Evolutionary conservation across 2,797 vertebrate species (phyloP), one percentile per base, ranked within the genome.

Genomic region (Morus bassanus): DNA sequence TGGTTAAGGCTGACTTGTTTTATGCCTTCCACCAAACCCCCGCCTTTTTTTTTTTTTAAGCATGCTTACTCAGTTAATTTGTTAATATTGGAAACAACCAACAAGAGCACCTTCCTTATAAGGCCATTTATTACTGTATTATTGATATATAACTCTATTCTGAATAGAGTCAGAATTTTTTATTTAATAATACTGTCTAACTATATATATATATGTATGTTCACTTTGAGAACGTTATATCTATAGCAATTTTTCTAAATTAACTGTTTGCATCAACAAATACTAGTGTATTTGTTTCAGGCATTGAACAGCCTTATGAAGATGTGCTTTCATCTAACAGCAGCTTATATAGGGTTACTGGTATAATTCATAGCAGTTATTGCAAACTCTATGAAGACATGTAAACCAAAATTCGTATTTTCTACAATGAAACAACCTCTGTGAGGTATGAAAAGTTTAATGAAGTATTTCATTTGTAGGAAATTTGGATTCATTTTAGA

Each of bases 301-400:
- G 25, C 59, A 85, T 5, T 21, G 31, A 92, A 91, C 68, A 95
- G 96, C 96, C 94, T 97, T 95, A 97, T 94, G 76, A 96, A 95
- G 95, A 96, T 2, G 87, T 89, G 94, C 93, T 94, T 80, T 27
- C 50, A 68, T n/a, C 91, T 95, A 92, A 76, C 25, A 96, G 93
- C 95, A 97, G 96, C 97, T 97, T 98, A 98, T 94, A 95, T 97
- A 96, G 97, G 97, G 97, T 94, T 91, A 96, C 88, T 69, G 90
- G 35, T 7, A 80, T 8, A 57, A 24, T 22, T 43, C 46, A 79
- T 0, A 63, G 28, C 33, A 75, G 19, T 33, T n/a, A 15, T 1
- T 35, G 4, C 2, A 28, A 45, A 23, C 48, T 45, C 57, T 83
- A 25, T 27, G 15, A 85, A 74, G 46, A 54, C 8, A 6, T 0